Percentiles rank a stretch among this genome's conserved stretches.
These are phyloP conservation scores for Spinibarbus caldwelli DNA, from an alignment of 2,797 vertebrate genomes.

Conservation along the genomic window DNA sequence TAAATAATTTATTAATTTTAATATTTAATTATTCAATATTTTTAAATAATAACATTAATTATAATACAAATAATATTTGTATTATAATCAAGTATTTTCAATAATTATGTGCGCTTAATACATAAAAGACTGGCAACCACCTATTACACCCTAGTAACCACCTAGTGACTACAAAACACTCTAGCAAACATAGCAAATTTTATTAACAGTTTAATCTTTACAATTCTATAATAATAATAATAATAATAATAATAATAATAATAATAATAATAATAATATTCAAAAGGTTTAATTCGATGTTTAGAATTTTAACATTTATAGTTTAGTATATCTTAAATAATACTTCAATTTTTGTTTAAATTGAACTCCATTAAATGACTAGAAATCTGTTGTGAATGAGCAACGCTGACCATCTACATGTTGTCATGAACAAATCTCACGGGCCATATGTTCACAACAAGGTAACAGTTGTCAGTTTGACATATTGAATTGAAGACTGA, in stretches of 20 bases:
- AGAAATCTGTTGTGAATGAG: background rate
- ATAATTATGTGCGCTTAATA: background rate
- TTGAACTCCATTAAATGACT: background rate
- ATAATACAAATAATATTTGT: background rate
- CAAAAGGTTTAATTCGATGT: background rate
- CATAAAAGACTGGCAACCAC: background rate
- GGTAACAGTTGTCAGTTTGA: background rate
- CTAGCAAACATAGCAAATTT: background rate
- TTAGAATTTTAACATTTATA: background rate
- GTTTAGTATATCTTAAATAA: too few relatives aligned
- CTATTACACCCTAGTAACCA: too few relatives aligned
- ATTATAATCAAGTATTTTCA: background rate
- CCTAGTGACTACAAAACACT: background rate
- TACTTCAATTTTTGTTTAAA: background rate
- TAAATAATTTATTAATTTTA: too few relatives aligned
- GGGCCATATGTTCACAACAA: background rate
- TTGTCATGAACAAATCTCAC: background rate
- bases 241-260: too few relatives aligned
- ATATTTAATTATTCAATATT: background rate
- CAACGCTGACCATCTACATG: background rate
- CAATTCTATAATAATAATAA: too few relatives aligned
- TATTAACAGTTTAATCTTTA: too few relatives aligned
- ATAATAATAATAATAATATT: too few relatives aligned
- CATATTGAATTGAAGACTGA: conserved; percentile 2
- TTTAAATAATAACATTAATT: background rate